Evolutionary conservation across 2,797 vertebrate genomes (phyloP).

Genomic region (Platalea minor): DNA sequence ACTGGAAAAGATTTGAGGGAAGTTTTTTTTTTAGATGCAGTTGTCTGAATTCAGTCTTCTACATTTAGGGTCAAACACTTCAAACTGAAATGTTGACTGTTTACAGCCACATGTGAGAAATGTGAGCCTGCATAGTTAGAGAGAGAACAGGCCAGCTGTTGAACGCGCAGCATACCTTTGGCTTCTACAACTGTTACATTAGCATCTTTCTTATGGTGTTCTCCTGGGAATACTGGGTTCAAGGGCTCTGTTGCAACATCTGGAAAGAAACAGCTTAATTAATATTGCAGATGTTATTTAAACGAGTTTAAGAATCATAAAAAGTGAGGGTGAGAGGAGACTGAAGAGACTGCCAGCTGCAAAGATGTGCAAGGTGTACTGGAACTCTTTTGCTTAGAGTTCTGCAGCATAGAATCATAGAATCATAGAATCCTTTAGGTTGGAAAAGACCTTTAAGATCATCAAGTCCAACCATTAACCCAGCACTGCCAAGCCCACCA

Average conservation of each 20-base stretch:
- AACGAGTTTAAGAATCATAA: not conserved
- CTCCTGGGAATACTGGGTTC: constrained; percentile 67
- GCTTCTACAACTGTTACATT: constrained; percentile 77
- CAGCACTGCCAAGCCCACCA: too few species aligned
- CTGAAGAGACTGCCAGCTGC: not conserved
- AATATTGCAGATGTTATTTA: not conserved
- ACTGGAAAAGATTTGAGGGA: not conserved
- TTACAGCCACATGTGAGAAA: not conserved
- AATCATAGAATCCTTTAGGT: too few species aligned
- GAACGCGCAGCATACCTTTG: constrained; percentile 71
- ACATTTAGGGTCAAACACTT: not conserved
- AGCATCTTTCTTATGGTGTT: constrained; percentile 66
- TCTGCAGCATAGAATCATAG: not conserved
- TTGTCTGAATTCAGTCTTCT: not conserved
- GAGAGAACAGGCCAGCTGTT: not conserved
- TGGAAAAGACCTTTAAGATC: too few species aligned
- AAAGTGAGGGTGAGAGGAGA: not conserved
- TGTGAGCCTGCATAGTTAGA: not conserved
- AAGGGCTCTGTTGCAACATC: constrained; percentile 56
- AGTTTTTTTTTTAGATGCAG: too few species aligned
- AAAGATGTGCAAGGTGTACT: not conserved
- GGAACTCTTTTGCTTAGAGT: not conserved
- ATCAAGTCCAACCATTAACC: too few species aligned
- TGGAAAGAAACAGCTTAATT: constrained; percentile 16
- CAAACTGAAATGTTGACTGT: not conserved